Base-by-base conservation (phyloP, 1,140 invertebrate genomes). In the Meloidogyne chitwoodi region DNA sequence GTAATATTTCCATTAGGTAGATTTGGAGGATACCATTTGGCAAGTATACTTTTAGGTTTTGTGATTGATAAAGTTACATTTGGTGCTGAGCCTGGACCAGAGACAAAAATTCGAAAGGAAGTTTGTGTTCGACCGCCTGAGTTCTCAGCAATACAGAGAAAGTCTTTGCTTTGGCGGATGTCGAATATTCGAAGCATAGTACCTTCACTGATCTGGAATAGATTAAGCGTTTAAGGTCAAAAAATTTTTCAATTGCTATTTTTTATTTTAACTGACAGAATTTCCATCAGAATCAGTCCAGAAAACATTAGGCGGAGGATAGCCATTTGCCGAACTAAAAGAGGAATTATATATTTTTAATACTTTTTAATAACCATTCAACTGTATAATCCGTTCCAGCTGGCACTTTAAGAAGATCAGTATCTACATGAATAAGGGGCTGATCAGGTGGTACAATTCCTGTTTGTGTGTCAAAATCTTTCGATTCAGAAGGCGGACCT, bases 371-470 rank as follows among this genome's bases (percentile, higher is more conserved):
- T 34, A 41, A 61, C 71, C 85, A 86, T 62, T 82, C 74, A 38
- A 86, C 84, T 11, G 85, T 79, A 66, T 87, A 86, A 65, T 86
- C 85, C n/a, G 82, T 80, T 34, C 84, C 85, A 16, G 85, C 84
- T 26, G 85, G 85, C 3, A 86, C 85, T 22, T 76, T 69, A 62
- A 86, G 81, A 19, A 74, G 80, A 41, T 80, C 65, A 79, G 67
- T 66, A 48, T 86, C 84, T n/a, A 87, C 84, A 63, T 87, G 85
- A 72, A 86, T 77, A 44, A 76, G 56, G 14, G 85, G 85, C 65
- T 79, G 74, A 68, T 80, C 77, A n/a, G 85, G 85, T 12, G 85
- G 69, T 74, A 86, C 81, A 61, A 86, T 82, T 2, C 70, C 70
- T 0, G 64, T 29, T 62, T 73, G 27, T 4, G 70, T 73, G 56